Percentiles rank a stretch among this genome's conserved stretches.
Conservation (phyloP, 2,797 vertebrate genomes). For the Acanthurus tractus region DNA sequence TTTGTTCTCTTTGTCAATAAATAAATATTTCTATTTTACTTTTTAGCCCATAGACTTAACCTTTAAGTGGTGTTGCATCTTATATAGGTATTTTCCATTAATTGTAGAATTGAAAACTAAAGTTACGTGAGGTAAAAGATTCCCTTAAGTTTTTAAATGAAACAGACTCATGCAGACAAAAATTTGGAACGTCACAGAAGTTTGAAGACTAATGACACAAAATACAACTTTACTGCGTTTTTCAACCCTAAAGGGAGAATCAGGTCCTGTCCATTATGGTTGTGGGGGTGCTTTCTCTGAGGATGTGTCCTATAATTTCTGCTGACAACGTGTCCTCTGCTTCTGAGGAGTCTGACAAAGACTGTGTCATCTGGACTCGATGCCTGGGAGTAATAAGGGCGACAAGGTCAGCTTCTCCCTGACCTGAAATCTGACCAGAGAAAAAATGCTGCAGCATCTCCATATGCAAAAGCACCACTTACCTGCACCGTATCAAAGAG, state of each 20-base stretch:
- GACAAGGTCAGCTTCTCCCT: conserved; percentile 49
- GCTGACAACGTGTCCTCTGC: conserved; percentile 51
- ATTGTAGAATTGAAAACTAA: no score
- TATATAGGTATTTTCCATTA: no score
- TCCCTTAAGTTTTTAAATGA: no score
- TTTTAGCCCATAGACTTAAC: no score
- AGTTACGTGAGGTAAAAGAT: no score
- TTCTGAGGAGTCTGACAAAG: conserved; percentile 42
- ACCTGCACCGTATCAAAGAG: conserved; percentile 35
- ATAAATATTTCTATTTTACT: no score
- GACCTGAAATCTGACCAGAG: conserved; percentile 29
- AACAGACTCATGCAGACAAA: no score
- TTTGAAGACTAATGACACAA: background rate
- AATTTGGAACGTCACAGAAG: background rate
- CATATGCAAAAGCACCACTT: conserved; percentile 30
- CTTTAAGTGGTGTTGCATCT: no score
- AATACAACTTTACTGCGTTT: conserved; percentile 18
- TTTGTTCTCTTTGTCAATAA: no score
- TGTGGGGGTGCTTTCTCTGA: conserved; percentile 35
- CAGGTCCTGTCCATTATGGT: conserved; percentile 16
- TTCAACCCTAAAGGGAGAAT: conserved; percentile 11
- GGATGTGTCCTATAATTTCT: conserved; percentile 51
- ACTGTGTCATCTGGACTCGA: conserved; percentile 38
- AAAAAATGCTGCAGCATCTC: conserved; percentile 45
- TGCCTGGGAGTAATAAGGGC: conserved; percentile 39